Evolutionary conservation across 2,113 vertebrate species (phyloP), one percentile per base, ranked within the genome.

Genomic region (Carassius auratus): DNA sequence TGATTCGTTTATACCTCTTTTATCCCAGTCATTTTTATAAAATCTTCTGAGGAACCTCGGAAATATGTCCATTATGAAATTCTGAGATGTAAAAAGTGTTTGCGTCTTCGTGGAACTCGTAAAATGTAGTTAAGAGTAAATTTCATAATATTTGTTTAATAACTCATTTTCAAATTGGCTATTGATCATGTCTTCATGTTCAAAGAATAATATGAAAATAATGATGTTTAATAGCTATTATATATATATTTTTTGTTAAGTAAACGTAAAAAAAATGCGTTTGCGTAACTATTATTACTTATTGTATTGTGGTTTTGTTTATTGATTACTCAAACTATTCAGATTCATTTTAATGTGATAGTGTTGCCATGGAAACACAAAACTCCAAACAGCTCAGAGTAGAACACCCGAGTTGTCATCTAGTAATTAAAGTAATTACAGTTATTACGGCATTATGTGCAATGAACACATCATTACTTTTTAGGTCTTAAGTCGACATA

Each of bases 361-460:
- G 19, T 26, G 42, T 75, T 75, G 12, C 42, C 42, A 26, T 50
- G 13, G n/a, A 75, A 75, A 75, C 42, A 0, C 42, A 74, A 48
- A 23, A 74, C 23, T 75, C 73, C 3, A 50, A 48, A 74, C 2
- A 48, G 12, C 71, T 48, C 71, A 23, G 71, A 74, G 71, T 48
- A 14, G 71, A 42, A 71, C 33, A 42, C 36, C 68, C 14, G 4
- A 19, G 73, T 50, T 50, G 73, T 75, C 73, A 75, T 75, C 42
- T 48, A 75, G 73, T 75, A 75, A 50, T 50, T 15, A 50, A 23
- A 42, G 73, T 75, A 50, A 75, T 75, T 75, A 75, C n/a, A 15
- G 21, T 75, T 26, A 50, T 75, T 75, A 75, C 5, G n/a, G 4
- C 73, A 75, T 50, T n/a, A 5, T 12, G 3, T 50, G 42, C 9